Conservation (phyloP, 2,113 vertebrate genomes). For the Ifrita kowaldi region DNA sequence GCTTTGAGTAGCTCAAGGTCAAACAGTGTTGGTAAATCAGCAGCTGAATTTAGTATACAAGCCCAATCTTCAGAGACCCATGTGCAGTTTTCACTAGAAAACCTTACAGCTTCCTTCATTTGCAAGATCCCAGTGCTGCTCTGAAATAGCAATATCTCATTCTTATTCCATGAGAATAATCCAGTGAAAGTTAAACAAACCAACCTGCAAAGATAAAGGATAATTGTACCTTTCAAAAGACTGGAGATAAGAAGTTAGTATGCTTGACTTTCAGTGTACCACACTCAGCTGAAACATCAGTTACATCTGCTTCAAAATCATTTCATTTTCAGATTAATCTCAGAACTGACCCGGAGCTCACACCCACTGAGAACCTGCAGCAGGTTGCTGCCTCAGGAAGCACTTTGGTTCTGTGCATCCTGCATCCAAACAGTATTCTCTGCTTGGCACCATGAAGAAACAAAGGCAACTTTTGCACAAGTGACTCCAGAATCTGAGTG, state of each 20-base stretch:
- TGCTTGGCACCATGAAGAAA: background rate
- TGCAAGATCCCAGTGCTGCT: background rate
- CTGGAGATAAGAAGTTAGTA: background rate
- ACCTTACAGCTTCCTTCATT: background rate
- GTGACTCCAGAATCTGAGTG: background rate
- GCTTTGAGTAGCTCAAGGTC: background rate
- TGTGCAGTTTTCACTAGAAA: conserved; percentile 1
- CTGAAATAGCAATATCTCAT: background rate
- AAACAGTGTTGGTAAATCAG: background rate
- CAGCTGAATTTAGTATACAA: background rate
- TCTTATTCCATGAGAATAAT: conserved; percentile 6
- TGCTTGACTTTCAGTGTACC: background rate
- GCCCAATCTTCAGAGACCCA: background rate
- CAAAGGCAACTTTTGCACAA: background rate
- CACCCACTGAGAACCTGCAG: background rate
- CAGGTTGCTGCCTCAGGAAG: background rate
- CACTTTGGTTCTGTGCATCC: background rate
- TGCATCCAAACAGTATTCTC: background rate
- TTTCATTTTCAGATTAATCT: background rate
- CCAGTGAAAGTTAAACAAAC: conserved; percentile 38
- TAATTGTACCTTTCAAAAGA: background rate
- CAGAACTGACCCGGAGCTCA: background rate
- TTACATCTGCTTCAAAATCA: background rate
- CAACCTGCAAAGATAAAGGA: background rate
- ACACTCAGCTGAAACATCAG: background rate